These are phyloP conservation scores for Hermaeophaga mercurialis DNA, from an alignment of 2,888 invertebrate species.

Conservation along the genomic window DNA sequence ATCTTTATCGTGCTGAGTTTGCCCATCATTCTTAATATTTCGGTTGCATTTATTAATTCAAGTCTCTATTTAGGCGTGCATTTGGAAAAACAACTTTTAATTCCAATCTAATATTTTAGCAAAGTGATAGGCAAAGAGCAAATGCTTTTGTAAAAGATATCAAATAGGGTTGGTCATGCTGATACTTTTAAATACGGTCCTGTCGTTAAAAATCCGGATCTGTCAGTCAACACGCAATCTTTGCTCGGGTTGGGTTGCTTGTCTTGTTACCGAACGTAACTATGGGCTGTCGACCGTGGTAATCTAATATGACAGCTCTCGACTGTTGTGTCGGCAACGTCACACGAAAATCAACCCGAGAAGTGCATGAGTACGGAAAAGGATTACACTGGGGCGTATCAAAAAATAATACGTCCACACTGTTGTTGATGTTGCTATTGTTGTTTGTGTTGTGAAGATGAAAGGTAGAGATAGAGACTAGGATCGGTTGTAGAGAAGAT, in stretches of 20 bases:
- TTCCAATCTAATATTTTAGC: too few relatives aligned
- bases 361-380: constrained; percentile 22
- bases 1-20: too few relatives aligned
- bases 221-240: constrained; percentile 42
- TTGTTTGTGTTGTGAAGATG: background rate
- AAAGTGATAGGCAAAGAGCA: too few relatives aligned
- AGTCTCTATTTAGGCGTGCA: too few relatives aligned
- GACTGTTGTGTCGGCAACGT: constrained; percentile 37
- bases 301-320: constrained; percentile 44
- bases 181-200: constrained; percentile 8
- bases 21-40: too few relatives aligned
- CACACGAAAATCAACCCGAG: constrained; percentile 33
- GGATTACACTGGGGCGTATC: constrained; percentile 1
- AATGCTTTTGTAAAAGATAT: too few relatives aligned
- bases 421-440: background rate
- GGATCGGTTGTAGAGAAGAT: background rate
- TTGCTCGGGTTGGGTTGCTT: constrained; percentile 33
- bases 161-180: too few relatives aligned
- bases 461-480: background rate
- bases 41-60: too few relatives aligned
- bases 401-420: constrained; percentile 4
- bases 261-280: constrained; percentile 35
- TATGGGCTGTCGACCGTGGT: constrained; percentile 35
- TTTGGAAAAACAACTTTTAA: too few relatives aligned
- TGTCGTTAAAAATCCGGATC: constrained; percentile 27